Base-by-base conservation (phyloP, 1,140 invertebrate genomes). In the Bombus soroeensis region DNA sequence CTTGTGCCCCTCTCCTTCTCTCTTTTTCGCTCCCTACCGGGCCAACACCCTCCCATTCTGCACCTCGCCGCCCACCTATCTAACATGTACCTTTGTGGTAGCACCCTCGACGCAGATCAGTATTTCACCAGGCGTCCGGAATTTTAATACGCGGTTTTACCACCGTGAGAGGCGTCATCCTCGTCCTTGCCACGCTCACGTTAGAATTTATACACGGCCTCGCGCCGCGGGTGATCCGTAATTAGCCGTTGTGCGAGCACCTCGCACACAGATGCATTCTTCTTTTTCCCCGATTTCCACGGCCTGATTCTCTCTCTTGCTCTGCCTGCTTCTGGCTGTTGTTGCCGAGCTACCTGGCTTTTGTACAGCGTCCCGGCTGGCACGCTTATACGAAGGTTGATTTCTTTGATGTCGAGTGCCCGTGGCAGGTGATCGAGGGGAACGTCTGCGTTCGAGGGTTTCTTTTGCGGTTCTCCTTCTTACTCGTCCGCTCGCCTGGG, bases 111-210 rank as follows among this genome's bases (percentile, higher is more conserved):
- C 64, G 64, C 34, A 80, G 85, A 94, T 93, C 92, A 92, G 91
- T 94, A 93, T 93, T 94, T 89, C 87, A 92, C 79, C 79, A 62
- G 78, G 87, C 87, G 90, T 87, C 89, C 89, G 91, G 92, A 93
- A 93, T 94, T 94, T 94, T 94, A 94, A 93, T 94, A 93, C 90
- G 89, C 88, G 86, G 82, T 88, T 86, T 92, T 62, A 79, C 80
- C 25, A 64, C 37, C 59, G 32, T 39, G 70, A 66, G 39, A 76
- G 47, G 12, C 64, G 37, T 74, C 84, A 59, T 74, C 57, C 43
- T 53, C 22, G 62, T 70, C 39, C 43, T 70, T 41, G 47, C 59
- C 57, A 18, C 64, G 75, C 75, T 66, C 79, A 15, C 32, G 72
- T 66, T 74, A 70, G 66, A 83, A 87, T 76, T 87, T 87, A 77